Percentiles rank a stretch among this genome's conserved stretches.
phyloP scores from a whole-genome alignment of 2,113 vertebrate species.

The Myotis davidii region DNA sequence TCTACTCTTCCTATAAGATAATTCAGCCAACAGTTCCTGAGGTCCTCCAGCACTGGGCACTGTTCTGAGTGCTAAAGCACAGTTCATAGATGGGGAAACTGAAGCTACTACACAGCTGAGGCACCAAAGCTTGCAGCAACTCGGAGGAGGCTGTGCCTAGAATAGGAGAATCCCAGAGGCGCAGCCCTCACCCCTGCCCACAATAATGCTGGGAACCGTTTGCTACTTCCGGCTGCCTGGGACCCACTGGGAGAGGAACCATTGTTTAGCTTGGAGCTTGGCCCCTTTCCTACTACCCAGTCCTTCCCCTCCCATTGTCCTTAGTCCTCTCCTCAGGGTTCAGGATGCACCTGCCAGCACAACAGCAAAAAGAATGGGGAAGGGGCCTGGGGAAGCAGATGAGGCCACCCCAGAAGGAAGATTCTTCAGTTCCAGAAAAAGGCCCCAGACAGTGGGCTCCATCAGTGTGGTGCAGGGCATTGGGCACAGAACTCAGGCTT shows the following conservation, averaged over 20 bases:
- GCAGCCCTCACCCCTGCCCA: background rate
- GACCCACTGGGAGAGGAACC: background rate
- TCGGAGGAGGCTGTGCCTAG: background rate
- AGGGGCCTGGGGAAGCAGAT: background rate
- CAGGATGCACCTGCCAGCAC: slow-evolving; percentile 71
- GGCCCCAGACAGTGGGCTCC: background rate
- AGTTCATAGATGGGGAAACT: background rate
- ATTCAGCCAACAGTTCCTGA: background rate
- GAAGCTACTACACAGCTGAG: background rate
- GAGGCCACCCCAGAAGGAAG: background rate
- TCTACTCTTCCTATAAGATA: background rate
- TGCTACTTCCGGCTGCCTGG: slow-evolving; percentile 36
- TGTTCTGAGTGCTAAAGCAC: background rate
- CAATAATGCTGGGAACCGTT: slow-evolving; percentile 63
- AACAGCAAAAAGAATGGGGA: slow-evolving; percentile 34
- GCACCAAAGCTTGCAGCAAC: background rate
- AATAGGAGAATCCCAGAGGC: background rate
- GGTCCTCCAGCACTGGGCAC: background rate
- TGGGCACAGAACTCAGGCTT: background rate
- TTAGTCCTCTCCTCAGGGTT: background rate
- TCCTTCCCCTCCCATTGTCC: slow-evolving; percentile 67
- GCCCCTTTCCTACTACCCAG: slow-evolving; percentile 42
- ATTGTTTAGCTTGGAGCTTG: slow-evolving; percentile 56
- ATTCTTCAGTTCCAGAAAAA: background rate
- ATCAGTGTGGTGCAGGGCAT: background rate